Evolutionary conservation across 2,113 vertebrate species (phyloP), one percentile per base, ranked within the genome.

Genomic region (Okapia johnstoni): DNA sequence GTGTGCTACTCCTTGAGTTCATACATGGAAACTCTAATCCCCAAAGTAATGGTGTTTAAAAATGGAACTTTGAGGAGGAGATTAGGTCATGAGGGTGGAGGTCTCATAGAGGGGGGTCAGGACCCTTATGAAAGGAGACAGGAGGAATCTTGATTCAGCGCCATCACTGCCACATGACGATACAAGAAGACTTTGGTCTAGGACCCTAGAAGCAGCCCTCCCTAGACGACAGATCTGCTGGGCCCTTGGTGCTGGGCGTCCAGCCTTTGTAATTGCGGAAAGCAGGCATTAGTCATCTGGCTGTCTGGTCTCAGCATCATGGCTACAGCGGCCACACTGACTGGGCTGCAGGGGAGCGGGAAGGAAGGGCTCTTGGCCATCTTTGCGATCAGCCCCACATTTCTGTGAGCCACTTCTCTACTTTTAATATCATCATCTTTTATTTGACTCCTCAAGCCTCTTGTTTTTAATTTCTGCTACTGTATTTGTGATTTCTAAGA

Each of bases 261-360:
- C 19, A 81, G 26, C 19, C 14, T 95, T n/a, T 57, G 73, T 46
- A 50, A 85, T 14, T 28, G 21, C 12, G 7, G 70, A n/a, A 54
- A 58, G 73, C 28, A 28, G 17, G 14, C 5, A 1, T 40, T 76
- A 76, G 33, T 54, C 33, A 1, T 40, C 54, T 40, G 66, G 17
- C 52, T n/a, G 25, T n/a, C 19, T 2, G 57, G 19, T 23, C 84
- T 88, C 40, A 52, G 7, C 36, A 50, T 40, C 66, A 36, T 73
- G 55, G 13, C 50, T 43, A 7, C 6, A 50, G 88, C 0, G 11
- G n/a, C 26, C 17, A 16, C 3, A 50, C 55, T 23, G 54, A 76
- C 25, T 0, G 2, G 48, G 26, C 5, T 52, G 48, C 3, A 0
- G 14, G 54, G 54, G 10, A 2, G 1, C 0, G 1, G 12, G 52